Evolutionary conservation across 2,797 vertebrate species (phyloP).

Genomic region (Picus viridis): DNA sequence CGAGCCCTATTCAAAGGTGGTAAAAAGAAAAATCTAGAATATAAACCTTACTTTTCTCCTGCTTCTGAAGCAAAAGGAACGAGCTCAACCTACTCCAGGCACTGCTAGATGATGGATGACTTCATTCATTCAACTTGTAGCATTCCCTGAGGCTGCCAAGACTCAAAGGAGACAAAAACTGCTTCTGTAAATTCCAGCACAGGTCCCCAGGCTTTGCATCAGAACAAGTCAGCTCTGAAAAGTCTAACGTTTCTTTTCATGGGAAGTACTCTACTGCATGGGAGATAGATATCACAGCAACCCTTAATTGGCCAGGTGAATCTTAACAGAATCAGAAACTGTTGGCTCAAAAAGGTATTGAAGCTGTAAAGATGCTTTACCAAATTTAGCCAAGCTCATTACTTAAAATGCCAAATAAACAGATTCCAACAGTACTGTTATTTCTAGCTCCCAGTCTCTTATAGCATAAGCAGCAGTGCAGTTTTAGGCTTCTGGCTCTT

Average conservation of each 20-base stretch:
- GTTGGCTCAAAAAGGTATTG: neutral
- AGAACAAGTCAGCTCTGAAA: neutral
- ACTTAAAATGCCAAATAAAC: neutral
- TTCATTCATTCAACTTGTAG: conserved; percentile 16
- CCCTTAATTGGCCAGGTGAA: neutral
- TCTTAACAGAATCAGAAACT: neutral
- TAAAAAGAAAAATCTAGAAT: neutral
- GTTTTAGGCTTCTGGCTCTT: neutral
- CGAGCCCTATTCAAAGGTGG: neutral
- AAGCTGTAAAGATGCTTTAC: neutral
- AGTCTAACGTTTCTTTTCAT: neutral
- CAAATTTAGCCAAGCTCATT: neutral
- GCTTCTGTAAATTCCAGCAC: neutral
- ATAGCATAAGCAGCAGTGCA: neutral
- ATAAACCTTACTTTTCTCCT: neutral
- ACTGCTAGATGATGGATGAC: conserved; percentile 1
- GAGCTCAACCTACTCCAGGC: neutral
- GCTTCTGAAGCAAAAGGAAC: conserved; percentile 18
- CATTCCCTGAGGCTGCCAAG: conserved; percentile 10
- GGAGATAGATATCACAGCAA: neutral
- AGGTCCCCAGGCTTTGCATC: neutral
- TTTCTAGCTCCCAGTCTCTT: neutral
- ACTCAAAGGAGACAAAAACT: neutral
- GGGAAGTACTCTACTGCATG: neutral
- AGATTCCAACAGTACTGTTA: neutral